Conservation (phyloP, 2,888 invertebrate species). For the Apodemia mormo region DNA sequence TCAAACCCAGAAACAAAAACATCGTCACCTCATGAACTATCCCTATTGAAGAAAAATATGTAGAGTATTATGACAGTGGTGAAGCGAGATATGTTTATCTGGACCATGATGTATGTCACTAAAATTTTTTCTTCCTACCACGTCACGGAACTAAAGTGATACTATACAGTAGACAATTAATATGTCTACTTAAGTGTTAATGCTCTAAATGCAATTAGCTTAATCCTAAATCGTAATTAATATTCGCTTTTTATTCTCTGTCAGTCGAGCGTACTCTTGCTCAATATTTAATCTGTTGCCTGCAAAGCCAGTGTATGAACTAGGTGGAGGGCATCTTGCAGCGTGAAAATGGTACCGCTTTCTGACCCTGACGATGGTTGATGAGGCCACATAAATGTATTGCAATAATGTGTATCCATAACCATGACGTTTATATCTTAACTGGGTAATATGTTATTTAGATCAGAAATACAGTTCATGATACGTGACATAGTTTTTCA, state of each 20-base stretch:
- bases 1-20: too few species aligned
- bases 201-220: neutral
- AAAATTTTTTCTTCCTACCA: too few species aligned
- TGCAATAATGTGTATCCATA: neutral
- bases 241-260: neutral
- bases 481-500: neutral
- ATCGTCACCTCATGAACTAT: too few species aligned
- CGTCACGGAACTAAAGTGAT: too few species aligned
- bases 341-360: neutral
- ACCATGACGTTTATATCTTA: neutral
- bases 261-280: slow-evolving; percentile 1
- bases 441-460: too few species aligned
- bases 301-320: slow-evolving; percentile 2
- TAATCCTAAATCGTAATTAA: neutral
- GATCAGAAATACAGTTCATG: neutral
- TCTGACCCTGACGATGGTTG: neutral
- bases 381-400: neutral
- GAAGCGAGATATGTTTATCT: too few species aligned
- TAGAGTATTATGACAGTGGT: too few species aligned
- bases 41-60: too few species aligned
- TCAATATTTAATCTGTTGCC: neutral
- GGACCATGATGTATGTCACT: too few species aligned
- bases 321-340: slow-evolving; percentile 15
- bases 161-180: neutral
- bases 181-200: neutral